Conservation (phyloP, 2,797 vertebrate species). For the Adelosebastes latens region DNA sequence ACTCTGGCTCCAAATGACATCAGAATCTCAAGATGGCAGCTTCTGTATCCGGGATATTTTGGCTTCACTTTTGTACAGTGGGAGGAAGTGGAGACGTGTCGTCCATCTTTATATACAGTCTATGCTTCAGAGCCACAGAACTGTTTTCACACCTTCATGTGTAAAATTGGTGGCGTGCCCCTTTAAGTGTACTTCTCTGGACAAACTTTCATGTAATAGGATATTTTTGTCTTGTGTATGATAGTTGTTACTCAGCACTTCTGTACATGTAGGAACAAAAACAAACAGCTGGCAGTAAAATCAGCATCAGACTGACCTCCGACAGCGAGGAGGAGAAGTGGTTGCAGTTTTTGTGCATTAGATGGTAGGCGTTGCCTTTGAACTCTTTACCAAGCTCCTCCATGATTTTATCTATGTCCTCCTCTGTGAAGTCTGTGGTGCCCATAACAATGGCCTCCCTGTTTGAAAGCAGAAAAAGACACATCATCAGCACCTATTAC, state of each 20-base stretch:
- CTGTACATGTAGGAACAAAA: not conserved
- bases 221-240: not conserved
- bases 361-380: constrained; percentile 90
- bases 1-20: too few species aligned
- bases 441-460: constrained; percentile 93
- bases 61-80: too few species aligned
- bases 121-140: too few species aligned
- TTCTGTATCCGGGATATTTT: too few species aligned
- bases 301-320: constrained; percentile 81
- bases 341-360: constrained; percentile 95
- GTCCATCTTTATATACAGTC: too few species aligned
- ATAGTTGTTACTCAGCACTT: not conserved
- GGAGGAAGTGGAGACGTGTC: too few species aligned
- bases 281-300: not conserved
- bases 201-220: not conserved
- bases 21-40: too few species aligned
- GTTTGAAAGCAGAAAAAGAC: constrained; percentile 23
- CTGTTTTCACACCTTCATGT: not conserved
- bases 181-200: not conserved
- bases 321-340: constrained; percentile 92
- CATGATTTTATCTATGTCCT: constrained; percentile 94
- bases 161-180: not conserved
- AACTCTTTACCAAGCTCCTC: constrained; percentile 93
- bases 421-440: constrained; percentile 93
- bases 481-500: not conserved